A percentile compares a stretch with the other conserved stretches of the same genome.
These are phyloP conservation scores for Capreolus pygargus DNA, from an alignment of 2,113 vertebrate species.

Conservation along the genomic window DNA sequence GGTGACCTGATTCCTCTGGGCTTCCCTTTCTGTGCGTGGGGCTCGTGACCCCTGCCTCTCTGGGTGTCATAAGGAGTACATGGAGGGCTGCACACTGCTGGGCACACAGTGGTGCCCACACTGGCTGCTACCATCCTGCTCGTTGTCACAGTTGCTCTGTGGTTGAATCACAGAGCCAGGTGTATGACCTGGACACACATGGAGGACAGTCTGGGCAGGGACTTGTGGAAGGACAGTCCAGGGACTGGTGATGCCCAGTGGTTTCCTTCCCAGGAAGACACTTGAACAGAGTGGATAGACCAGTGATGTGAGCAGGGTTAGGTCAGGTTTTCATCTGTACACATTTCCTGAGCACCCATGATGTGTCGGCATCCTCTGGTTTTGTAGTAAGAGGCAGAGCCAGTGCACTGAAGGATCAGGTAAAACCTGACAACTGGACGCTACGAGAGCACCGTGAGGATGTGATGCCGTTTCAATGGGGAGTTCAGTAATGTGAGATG, in stretches of 20 bases:
- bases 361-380: neutral
- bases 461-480: neutral
- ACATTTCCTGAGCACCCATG: neutral
- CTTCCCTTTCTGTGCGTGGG: neutral
- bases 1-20: neutral
- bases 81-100: neutral
- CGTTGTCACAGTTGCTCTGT: neutral
- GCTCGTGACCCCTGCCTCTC: neutral
- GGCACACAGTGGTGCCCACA: neutral
- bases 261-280: neutral
- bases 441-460: neutral
- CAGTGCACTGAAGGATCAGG: neutral
- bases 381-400: neutral
- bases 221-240: neutral
- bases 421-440: neutral
- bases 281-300: neutral
- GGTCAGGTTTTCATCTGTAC: neutral
- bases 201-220: neutral
- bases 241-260: neutral
- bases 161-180: neutral
- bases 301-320: neutral
- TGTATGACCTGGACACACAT: accelerated
- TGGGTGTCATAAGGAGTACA: neutral
- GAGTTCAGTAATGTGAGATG: neutral
- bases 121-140: neutral